Percentiles rank a stretch among this genome's conserved stretches.
These are phyloP conservation scores for Macrosoma leucophasiata DNA, from an alignment of 2,888 invertebrate genomes.

Conservation along the genomic window DNA sequence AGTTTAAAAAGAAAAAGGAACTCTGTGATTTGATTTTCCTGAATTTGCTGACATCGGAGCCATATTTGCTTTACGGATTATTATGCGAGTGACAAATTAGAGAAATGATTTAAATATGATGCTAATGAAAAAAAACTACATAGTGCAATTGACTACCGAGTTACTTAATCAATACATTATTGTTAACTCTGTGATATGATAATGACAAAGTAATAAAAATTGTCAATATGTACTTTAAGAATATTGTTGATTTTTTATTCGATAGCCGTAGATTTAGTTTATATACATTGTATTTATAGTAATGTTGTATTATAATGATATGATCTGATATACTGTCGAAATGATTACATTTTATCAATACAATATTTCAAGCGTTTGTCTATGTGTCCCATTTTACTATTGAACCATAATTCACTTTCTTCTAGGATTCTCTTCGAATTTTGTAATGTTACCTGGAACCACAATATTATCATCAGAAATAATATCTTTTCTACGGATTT, in stretches of 20 bases:
- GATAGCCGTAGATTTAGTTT: constrained; percentile 2
- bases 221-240: constrained; percentile 27
- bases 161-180: constrained; percentile 26
- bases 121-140: too few relatives aligned
- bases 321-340: constrained; percentile 31
- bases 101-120: too few relatives aligned
- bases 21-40: too few relatives aligned
- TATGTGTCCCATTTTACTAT: constrained; percentile 43
- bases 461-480: not conserved
- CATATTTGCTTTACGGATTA: too few relatives aligned
- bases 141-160: too few relatives aligned
- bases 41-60: too few relatives aligned
- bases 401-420: constrained; percentile 47
- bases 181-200: constrained; percentile 36
- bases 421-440: constrained; percentile 43
- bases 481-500: too few relatives aligned
- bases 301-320: constrained; percentile 27
- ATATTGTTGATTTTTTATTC: constrained; percentile 17
- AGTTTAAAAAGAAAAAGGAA: too few relatives aligned
- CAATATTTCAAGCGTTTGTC: constrained; percentile 54
- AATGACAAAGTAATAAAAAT: constrained; percentile 34
- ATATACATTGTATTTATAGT: constrained; percentile 6
- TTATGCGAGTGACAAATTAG: too few relatives aligned
- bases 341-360: constrained; percentile 52
- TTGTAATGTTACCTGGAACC: constrained; percentile 39